These are phyloP conservation scores for Seira musarum DNA, from an alignment of 2,888 invertebrate species.

Conservation along the genomic window DNA sequence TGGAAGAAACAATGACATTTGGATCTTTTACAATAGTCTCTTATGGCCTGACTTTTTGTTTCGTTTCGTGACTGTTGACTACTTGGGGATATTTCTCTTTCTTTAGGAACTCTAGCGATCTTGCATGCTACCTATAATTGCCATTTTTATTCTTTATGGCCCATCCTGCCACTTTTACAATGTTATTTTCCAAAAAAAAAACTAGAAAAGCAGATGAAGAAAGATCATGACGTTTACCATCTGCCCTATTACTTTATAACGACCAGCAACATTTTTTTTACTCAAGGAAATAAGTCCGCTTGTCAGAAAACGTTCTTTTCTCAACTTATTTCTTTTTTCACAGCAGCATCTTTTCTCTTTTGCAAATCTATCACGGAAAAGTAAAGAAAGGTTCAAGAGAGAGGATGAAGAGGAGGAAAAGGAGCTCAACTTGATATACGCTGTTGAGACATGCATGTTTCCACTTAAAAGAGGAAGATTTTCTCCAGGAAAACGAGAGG, in stretches of 20 bases:
- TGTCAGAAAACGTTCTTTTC: constrained; percentile 44
- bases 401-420: neutral
- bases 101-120: neutral
- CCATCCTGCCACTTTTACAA: constrained; percentile 1
- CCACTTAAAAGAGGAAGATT: constrained; percentile 7
- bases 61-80: constrained; percentile 3
- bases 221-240: constrained; percentile 52
- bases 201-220: constrained; percentile 7
- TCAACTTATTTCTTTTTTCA: constrained; percentile 35
- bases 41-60: neutral
- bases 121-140: constrained; percentile 16
- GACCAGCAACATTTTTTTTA: constrained; percentile 41
- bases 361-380: constrained; percentile 23
- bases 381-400: constrained; percentile 24
- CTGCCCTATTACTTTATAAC: constrained; percentile 47
- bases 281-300: constrained; percentile 37
- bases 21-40: neutral
- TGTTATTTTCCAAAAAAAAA: constrained; percentile 10
- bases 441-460: constrained; percentile 32
- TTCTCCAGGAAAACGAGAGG: neutral
- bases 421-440: constrained; percentile 31
- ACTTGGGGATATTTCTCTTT: neutral
- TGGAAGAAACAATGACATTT: neutral
- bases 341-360: constrained; percentile 25
- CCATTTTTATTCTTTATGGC: constrained; percentile 40